Evolutionary conservation across 2,888 invertebrate genomes (phyloP).

Genomic region (Cephalotes varians): DNA sequence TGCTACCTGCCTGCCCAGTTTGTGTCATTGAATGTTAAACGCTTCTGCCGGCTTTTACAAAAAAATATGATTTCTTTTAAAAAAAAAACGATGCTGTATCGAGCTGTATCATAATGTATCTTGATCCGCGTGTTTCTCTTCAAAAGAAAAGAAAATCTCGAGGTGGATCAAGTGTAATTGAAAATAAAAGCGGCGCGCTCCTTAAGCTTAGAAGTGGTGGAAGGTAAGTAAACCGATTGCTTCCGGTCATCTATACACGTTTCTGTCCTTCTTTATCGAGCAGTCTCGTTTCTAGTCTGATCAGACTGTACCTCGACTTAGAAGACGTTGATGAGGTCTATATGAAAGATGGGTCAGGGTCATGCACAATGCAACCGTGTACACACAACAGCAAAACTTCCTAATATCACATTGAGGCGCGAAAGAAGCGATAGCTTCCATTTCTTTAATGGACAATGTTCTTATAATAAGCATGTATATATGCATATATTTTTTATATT

Average conservation of each 20-base stretch:
- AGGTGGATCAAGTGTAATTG: not conserved
- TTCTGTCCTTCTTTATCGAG: conserved; percentile 59
- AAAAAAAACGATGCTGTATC: not conserved
- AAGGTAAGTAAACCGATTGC: conserved; percentile 56
- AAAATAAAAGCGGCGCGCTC: conserved; percentile 33
- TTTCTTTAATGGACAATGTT: not conserved
- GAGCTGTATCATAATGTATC: not conserved
- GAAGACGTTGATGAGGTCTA: conserved; percentile 81
- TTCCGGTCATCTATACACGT: conserved; percentile 60
- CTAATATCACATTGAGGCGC: conserved; percentile 31
- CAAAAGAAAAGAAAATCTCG: not conserved
- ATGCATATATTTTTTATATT: not conserved
- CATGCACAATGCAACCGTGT: conserved; percentile 78
- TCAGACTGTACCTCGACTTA: conserved; percentile 79
- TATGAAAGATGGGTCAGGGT: conserved; percentile 83
- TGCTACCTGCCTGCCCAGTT: not conserved
- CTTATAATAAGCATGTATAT: not conserved
- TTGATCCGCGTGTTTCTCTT: not conserved
- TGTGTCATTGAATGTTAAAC: not conserved
- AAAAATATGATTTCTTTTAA: not conserved
- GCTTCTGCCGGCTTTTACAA: not conserved
- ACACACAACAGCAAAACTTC: conserved; percentile 77
- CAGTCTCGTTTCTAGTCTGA: conserved; percentile 62
- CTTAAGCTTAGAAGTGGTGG: conserved; percentile 32
- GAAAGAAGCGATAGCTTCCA: not conserved